These are phyloP conservation scores for Idaea straminata DNA, from an alignment of 2,888 invertebrate species.

Conservation along the genomic window DNA sequence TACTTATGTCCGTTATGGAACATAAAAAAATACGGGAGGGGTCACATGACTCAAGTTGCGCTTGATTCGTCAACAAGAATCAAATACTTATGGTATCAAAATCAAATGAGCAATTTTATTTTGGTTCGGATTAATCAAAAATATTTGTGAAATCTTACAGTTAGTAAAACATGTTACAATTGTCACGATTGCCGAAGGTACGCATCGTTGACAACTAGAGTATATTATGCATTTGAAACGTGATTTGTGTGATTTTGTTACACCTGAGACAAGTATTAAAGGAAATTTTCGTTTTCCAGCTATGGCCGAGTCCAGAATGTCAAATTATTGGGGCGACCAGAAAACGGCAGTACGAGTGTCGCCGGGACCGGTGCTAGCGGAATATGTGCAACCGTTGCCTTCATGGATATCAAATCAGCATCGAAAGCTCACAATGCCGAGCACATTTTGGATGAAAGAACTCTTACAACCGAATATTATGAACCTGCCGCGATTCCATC, in stretches of 20 bases:
- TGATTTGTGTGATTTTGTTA: too few relatives aligned
- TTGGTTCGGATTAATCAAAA: background rate
- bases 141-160: background rate
- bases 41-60: background rate
- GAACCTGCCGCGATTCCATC: slow-evolving; percentile 89
- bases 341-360: slow-evolving; percentile 74
- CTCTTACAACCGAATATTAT: slow-evolving; percentile 94
- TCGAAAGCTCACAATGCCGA: slow-evolving; percentile 95
- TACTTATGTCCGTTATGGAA: background rate
- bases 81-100: background rate
- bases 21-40: background rate
- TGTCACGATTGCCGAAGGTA: background rate
- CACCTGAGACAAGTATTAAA: too few relatives aligned
- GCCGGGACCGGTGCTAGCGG: slow-evolving; percentile 79
- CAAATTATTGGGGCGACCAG: slow-evolving; percentile 89
- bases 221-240: too few relatives aligned
- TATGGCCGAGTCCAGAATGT: slow-evolving; percentile 99
- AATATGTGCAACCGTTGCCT: slow-evolving; percentile 93
- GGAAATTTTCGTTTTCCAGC: slow-evolving; percentile 78
- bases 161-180: background rate
- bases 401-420: slow-evolving; percentile 98
- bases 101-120: background rate
- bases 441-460: slow-evolving; percentile 92
- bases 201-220: too few relatives aligned
- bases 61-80: background rate